Base-by-base conservation (phyloP, 2,113 vertebrate species). In the Indicator maculatus region DNA sequence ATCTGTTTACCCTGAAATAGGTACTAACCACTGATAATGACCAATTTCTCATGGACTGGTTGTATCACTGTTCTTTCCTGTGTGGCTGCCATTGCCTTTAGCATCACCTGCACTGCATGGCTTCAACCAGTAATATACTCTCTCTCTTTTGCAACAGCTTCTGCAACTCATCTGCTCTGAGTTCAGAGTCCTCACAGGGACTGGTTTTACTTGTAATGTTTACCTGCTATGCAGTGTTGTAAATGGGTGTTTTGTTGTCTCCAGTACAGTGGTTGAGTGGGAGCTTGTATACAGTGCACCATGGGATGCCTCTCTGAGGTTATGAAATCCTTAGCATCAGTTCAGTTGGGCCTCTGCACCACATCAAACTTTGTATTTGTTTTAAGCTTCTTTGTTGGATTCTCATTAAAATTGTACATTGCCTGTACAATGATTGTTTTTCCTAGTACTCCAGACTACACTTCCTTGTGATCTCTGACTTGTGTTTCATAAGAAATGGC, bases 1-100 rank as follows among this genome's bases (percentile, higher is more conserved):
- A 77, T 66, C 92, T 95, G 8, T 96, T 96, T 93, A 74, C 77
- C 86, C 55, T 90, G 84, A 92, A 97, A 69, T 30, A 83, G 81
- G 36, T 45, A 72, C 61, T 67, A 84, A 83, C 45, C 69, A 16
- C 83, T 33, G 50, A 69, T 75, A 85, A 77, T 81, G 84, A 89
- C 53, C 65, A 55, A 38, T 74, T 96, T 94, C 50, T 95, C 26
- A 33, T 50, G 59, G n/a, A 52, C 59, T 90, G 80, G 63, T 97
- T 78, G 85, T 45, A 81, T 93, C 90, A 39, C 39, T 17, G 30
- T 87, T 86, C 39, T 70, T 84, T 45, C 45, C 63, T 72, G 0
- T 28, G 30, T 63, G 41, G 6, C 45, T 71, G 27, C 24, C 21
- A 12, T 53, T 74, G 58, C 80, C 73, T 90, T 23, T 4, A 65